A percentile compares a stretch with the other conserved stretches of the same genome.
Conservation (phyloP, 2,797 vertebrate species). For the Lutjanus argentimaculatus region DNA sequence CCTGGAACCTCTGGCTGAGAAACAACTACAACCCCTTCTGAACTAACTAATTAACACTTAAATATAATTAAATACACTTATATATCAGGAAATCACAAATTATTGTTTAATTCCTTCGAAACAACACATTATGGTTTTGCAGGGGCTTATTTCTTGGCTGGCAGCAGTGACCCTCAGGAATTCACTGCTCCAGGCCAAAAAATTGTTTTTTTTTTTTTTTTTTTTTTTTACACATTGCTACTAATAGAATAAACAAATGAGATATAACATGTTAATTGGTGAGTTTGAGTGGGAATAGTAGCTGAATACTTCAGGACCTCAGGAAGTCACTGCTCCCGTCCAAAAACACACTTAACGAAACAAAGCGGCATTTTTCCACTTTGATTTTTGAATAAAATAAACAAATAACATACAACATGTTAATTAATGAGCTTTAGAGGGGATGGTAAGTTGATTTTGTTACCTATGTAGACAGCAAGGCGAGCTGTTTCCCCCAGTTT, state of each 20-base stretch:
- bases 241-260: too few species aligned
- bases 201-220: too few species aligned
- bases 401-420: background rate
- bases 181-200: background rate
- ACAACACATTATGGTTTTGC: background rate
- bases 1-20: background rate
- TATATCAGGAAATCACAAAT: too few species aligned
- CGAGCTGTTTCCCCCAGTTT: background rate
- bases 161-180: background rate
- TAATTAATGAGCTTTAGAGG: background rate
- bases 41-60: background rate
- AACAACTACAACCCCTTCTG: background rate
- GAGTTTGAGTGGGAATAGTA: too few species aligned
- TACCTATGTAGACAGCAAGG: background rate
- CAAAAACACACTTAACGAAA: background rate
- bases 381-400: background rate
- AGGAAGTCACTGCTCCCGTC: too few species aligned
- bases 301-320: too few species aligned
- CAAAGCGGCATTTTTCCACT: background rate
- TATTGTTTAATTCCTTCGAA: background rate
- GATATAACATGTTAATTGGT: too few species aligned
- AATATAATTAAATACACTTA: too few species aligned
- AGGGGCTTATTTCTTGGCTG: background rate
- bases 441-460: background rate
- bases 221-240: too few species aligned